A percentile compares a stretch with the other conserved stretches of the same genome.
These are phyloP conservation scores for Atopsyche davidsoni DNA, from an alignment of 1,140 invertebrate genomes.

Conservation along the genomic window DNA sequence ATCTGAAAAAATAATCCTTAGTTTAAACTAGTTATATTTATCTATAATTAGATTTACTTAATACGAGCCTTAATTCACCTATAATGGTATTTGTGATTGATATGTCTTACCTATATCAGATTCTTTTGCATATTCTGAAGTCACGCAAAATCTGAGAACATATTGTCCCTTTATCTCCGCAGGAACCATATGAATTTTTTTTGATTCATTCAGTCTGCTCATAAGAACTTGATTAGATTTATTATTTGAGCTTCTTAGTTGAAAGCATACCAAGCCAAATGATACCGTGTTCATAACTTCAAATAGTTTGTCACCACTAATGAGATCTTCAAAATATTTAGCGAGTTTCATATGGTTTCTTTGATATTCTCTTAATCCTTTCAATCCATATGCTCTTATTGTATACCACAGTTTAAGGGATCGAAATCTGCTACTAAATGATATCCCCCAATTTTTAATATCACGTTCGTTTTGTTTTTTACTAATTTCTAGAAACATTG, in stretches of 20 bases:
- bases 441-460: constrained; percentile 87
- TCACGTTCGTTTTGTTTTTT: constrained; percentile 75
- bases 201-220: constrained; percentile 80
- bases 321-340: constrained; percentile 73
- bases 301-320: constrained; percentile 71
- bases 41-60: constrained; percentile 1
- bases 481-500: constrained; percentile 72
- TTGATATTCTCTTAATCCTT: constrained; percentile 76
- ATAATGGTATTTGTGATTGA: no score
- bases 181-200: constrained; percentile 86
- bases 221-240: constrained; percentile 73
- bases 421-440: constrained; percentile 78
- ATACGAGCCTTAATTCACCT: no score
- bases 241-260: constrained; percentile 60
- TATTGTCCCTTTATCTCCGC: constrained; percentile 72
- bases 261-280: constrained; percentile 65
- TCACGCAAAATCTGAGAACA: constrained; percentile 79
- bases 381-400: constrained; percentile 74
- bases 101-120: constrained; percentile 57
- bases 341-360: constrained; percentile 83
- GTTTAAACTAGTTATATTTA: not conserved
- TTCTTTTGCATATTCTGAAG: constrained; percentile 70
- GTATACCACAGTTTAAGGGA: constrained; percentile 88
- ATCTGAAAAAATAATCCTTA: constrained; percentile 4
- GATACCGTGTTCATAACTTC: constrained; percentile 79